These are phyloP conservation scores for Epizoanthus rinbou DNA, from an alignment of 92 coral and sea anemone species.

Conservation along the genomic window DNA sequence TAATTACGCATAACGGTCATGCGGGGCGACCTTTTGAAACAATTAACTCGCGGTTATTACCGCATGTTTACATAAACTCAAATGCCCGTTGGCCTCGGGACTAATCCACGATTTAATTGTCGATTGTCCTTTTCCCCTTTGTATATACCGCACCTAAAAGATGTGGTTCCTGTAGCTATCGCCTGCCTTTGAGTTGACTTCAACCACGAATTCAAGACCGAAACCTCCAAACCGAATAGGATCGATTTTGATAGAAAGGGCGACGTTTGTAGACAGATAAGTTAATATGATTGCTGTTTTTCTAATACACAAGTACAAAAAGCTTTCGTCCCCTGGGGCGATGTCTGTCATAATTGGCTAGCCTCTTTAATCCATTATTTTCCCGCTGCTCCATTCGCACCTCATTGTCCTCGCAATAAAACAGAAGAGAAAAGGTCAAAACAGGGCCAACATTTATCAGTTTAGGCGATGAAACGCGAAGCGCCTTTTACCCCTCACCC, in stretches of 20 bases:
- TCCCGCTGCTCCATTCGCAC: constrained; percentile 15
- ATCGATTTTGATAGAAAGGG: neutral
- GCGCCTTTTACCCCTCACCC: too few relatives aligned
- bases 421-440: neutral
- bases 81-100: constrained; percentile 68
- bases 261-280: constrained; percentile 6
- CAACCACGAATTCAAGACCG: neutral
- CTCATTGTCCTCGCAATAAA: constrained; percentile 31
- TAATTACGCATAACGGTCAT: constrained; percentile 84
- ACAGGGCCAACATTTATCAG: too few relatives aligned
- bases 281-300: neutral
- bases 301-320: constrained; percentile 6
- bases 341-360: constrained; percentile 45
- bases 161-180: constrained; percentile 5
- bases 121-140: constrained; percentile 67
- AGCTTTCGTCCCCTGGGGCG: constrained; percentile 23
- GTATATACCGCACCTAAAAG: constrained; percentile 68
- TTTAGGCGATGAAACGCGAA: too few relatives aligned
- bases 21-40: constrained; percentile 79
- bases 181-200: constrained; percentile 36
- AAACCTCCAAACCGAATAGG: neutral
- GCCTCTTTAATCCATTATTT: constrained; percentile 45
- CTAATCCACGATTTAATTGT: constrained; percentile 72
- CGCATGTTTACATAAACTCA: constrained; percentile 70
- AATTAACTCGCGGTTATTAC: constrained; percentile 74